phyloP scores from a whole-genome alignment of 2,888 invertebrate species.

The Lamproptera curius region DNA sequence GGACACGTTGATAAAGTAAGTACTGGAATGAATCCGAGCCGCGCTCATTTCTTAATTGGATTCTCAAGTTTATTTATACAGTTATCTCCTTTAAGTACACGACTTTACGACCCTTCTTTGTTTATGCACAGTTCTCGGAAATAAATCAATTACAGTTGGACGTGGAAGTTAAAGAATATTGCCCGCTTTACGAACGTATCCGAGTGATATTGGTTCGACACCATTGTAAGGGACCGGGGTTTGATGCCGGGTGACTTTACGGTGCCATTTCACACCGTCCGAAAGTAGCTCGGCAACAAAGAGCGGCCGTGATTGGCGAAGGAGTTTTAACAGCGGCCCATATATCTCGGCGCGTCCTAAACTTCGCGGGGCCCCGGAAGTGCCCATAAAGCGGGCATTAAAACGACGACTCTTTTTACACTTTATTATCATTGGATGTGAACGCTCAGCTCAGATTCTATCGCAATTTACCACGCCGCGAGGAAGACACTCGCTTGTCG shows the following conservation, averaged over 20 bases:
- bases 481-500: conserved; percentile 57
- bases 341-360: conserved; percentile 62
- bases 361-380: conserved; percentile 65
- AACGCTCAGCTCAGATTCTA: conserved; percentile 71
- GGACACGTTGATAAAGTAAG: conserved; percentile 51
- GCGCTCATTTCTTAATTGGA: conserved; percentile 71
- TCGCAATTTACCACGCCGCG: conserved; percentile 61
- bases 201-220: neutral
- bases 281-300: conserved; percentile 41
- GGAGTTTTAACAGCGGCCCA: conserved; percentile 55
- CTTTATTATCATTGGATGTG: conserved; percentile 78
- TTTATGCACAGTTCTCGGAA: conserved; percentile 36
- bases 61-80: conserved; percentile 71
- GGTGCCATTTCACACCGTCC: conserved; percentile 31
- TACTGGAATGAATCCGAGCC: conserved; percentile 60
- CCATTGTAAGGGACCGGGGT: conserved; percentile 34
- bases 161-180: conserved; percentile 18
- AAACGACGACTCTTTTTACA: conserved; percentile 76
- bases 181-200: neutral
- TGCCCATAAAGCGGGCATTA: conserved; percentile 74
- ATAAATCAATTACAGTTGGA: conserved; percentile 20
- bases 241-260: conserved; percentile 34
- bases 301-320: conserved; percentile 48
- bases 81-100: conserved; percentile 60
- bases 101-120: conserved; percentile 57